Evolutionary conservation across 2,113 vertebrate species (phyloP), one percentile per base, ranked within the genome.

Genomic region (Lagopus muta): DNA sequence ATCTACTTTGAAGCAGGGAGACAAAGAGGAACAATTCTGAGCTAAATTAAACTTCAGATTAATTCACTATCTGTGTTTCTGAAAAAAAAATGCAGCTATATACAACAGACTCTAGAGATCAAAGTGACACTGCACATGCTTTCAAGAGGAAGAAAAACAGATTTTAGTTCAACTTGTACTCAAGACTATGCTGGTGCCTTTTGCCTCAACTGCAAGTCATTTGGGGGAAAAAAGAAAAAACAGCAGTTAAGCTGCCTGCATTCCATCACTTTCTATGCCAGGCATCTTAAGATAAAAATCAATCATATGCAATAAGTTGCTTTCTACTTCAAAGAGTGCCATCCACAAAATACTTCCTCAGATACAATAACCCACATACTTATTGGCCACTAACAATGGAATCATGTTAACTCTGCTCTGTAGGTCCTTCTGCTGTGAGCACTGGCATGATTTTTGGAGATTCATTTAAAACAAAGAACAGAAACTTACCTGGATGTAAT

Each of bases 401-500:
- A 80, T 64, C 38, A 78, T 61, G 27, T 36, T 55, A 7, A 45
- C 42, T 48, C 50, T 86, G 4, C 24, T 72, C 57, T 70, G 21
- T 28, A 32, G 9, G 8, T 70, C 24, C 5, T 80, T 61, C 34
- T 61, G n/a, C 66, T 47, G 19, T 72, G 32, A 60, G 45, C 28
- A 86, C 61, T 10, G 69, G 32, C 36, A 27, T 6, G 20, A 70
- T 34, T 87, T 57, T 11, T 60, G 15, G 34, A 62, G 61, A 62
- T 42, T 72, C 78, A 62, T 62, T 38, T 62, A 25, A 80, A 90
- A 74, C 20, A 91, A 58, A 94, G 28, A 76, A 40, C 19, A 79
- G 5, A 48, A 82, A 71, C 81, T 97, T 98, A 99, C 99, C 99
- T 99, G 99, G 90, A 99, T 99, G 88, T 99, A 99, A 96, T 99